Conservation (phyloP, 1,140 invertebrate species). For the Zaprionus capensis region DNA sequence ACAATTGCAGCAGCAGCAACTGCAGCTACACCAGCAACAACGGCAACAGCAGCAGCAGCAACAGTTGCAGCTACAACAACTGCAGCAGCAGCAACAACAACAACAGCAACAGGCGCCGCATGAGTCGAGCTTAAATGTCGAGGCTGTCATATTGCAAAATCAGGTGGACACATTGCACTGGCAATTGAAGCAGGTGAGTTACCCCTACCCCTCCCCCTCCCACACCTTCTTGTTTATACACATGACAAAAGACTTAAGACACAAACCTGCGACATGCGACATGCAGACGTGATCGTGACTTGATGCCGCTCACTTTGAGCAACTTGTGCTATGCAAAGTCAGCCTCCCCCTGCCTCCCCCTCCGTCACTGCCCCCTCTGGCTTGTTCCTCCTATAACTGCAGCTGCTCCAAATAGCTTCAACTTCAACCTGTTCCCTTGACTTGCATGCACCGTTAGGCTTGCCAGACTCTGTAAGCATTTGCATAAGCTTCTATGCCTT, state of each 20-base stretch:
- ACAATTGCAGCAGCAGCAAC: slow-evolving; percentile 25
- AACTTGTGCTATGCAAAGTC: slow-evolving; percentile 31
- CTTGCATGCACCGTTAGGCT: slow-evolving; percentile 16
- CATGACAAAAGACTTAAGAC: slow-evolving; percentile 73
- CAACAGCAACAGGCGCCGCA: slow-evolving; percentile 46
- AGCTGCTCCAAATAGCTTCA: slow-evolving; percentile 44
- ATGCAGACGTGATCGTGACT: slow-evolving; percentile 36
- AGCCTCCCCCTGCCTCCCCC: not conserved
- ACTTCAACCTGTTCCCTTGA: slow-evolving; percentile 45
- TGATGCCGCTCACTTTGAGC: slow-evolving; percentile 31
- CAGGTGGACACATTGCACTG: slow-evolving; percentile 91
- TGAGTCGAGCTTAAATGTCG: slow-evolving; percentile 84
- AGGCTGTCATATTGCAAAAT: slow-evolving; percentile 89
- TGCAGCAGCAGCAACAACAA: slow-evolving; percentile 37
- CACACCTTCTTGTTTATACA: slow-evolving; percentile 24
- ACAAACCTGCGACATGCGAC: slow-evolving; percentile 38
- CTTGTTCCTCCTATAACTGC: not conserved
- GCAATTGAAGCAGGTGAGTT: slow-evolving; percentile 91
- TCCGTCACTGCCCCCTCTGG: not conserved
- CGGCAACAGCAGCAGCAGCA: slow-evolving; percentile 33
- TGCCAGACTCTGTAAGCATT: not conserved
- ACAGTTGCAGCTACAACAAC: slow-evolving; percentile 18
- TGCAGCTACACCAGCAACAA: slow-evolving; percentile 33
- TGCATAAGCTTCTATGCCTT: not conserved
- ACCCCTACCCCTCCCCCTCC: slow-evolving; percentile 10